These are phyloP conservation scores for Orius laevigatus DNA, from an alignment of 1,140 invertebrate species.

Conservation along the genomic window DNA sequence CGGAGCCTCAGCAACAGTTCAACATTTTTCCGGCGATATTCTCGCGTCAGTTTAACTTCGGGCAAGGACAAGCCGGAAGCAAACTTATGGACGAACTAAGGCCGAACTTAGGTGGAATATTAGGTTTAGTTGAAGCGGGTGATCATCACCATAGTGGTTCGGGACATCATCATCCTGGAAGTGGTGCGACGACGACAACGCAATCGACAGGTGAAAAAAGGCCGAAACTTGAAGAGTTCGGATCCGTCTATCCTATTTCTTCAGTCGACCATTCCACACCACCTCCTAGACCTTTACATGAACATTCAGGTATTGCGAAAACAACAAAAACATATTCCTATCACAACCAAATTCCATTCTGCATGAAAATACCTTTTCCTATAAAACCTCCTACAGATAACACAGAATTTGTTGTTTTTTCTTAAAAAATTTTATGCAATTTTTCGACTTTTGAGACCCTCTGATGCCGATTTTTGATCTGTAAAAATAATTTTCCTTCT, in stretches of 20 bases:
- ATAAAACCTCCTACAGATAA: no score
- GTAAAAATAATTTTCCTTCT: no score
- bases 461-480: no score
- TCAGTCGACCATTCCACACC: conserved; percentile 39
- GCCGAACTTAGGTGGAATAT: conserved; percentile 62
- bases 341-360: not conserved
- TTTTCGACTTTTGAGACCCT: no score
- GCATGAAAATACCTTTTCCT: not conserved
- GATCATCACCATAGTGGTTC: conserved; percentile 39
- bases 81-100: conserved; percentile 69
- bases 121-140: conserved; percentile 55
- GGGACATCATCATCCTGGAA: conserved; percentile 24
- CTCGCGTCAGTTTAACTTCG: conserved; percentile 66
- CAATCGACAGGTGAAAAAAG: conserved; percentile 39
- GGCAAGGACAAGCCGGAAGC: conserved; percentile 10
- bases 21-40: conserved; percentile 80
- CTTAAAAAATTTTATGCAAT: no score
- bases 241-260: conserved; percentile 23
- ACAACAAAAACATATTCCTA: not conserved
- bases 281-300: conserved; percentile 33
- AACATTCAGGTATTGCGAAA: conserved; percentile 34
- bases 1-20: conserved; percentile 47
- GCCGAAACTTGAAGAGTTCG: conserved; percentile 18
- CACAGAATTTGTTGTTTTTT: no score
- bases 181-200: conserved; percentile 54